Percentiles rank a stretch among this genome's conserved stretches.
Evolutionary conservation across 2,113 vertebrate species (phyloP).

Genomic region (Grammomys surdaster): DNA sequence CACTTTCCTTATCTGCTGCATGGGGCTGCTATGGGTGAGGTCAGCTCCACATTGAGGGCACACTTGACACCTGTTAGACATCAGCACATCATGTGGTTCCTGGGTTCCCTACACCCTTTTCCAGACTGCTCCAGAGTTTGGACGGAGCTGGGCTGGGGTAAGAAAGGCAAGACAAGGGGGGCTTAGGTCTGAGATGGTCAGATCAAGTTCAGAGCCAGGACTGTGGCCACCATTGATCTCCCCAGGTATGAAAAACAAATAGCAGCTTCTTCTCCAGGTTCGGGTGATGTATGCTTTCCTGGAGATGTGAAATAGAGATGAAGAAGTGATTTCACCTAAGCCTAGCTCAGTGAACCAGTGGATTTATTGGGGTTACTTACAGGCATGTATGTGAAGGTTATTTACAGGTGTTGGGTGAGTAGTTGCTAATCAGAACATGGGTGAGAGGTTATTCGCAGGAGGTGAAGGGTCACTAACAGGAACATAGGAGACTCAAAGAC

Average conservation of each 20-base stretch:
- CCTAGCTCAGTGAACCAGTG: background rate
- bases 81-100: background rate
- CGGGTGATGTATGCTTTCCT: background rate
- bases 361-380: background rate
- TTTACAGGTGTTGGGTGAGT: background rate
- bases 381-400: background rate
- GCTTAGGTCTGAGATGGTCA: too few species aligned
- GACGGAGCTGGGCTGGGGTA: too few species aligned
- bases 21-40: fast-evolving
- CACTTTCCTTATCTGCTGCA: background rate
- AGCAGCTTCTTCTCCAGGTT: background rate
- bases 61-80: fast-evolving
- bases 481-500: background rate
- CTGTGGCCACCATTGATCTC: background rate
- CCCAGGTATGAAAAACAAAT: background rate
- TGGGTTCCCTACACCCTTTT: background rate
- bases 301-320: background rate
- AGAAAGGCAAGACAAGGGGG: background rate
- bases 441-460: background rate
- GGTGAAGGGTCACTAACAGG: background rate
- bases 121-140: background rate
- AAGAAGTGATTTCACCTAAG: background rate
- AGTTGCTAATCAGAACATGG: background rate
- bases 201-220: background rate
- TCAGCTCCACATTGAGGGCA: background rate